phyloP scores from a whole-genome alignment of 2,113 vertebrate genomes.

The Riparia riparia region DNA sequence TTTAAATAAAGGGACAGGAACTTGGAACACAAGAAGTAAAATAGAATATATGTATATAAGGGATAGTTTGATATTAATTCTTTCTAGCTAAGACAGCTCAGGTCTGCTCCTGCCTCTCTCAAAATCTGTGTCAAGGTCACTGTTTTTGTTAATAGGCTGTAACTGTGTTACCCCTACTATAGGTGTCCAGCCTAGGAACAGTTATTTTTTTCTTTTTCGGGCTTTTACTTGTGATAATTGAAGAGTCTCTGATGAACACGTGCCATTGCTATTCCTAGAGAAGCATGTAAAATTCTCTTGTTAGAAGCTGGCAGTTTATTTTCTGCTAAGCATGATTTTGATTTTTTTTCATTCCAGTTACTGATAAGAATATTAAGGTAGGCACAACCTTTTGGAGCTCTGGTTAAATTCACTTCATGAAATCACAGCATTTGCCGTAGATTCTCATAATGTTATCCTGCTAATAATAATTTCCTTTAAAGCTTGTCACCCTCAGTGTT shows the following conservation, averaged over 20 bases:
- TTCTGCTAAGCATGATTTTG: neutral
- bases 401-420: neutral
- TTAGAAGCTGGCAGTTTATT: neutral
- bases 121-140: neutral
- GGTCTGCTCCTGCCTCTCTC: neutral
- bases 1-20: constrained; percentile 42
- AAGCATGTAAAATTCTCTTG: neutral
- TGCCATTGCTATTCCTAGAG: neutral
- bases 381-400: neutral
- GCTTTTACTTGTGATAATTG: neutral
- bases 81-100: neutral
- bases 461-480: neutral
- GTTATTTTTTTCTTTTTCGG: neutral
- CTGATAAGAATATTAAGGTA: neutral
- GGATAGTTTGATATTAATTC: neutral
- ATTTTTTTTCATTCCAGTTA: neutral
- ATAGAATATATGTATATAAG: neutral
- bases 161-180: neutral
- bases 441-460: neutral
- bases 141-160: neutral
- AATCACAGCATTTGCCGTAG: neutral
- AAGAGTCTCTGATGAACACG: neutral
- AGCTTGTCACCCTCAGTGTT: neutral
- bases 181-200: neutral
- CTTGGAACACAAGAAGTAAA: constrained; percentile 25